These are phyloP conservation scores for Meta bourneti DNA, from an alignment of 2,888 invertebrate genomes.

Conservation along the genomic window DNA sequence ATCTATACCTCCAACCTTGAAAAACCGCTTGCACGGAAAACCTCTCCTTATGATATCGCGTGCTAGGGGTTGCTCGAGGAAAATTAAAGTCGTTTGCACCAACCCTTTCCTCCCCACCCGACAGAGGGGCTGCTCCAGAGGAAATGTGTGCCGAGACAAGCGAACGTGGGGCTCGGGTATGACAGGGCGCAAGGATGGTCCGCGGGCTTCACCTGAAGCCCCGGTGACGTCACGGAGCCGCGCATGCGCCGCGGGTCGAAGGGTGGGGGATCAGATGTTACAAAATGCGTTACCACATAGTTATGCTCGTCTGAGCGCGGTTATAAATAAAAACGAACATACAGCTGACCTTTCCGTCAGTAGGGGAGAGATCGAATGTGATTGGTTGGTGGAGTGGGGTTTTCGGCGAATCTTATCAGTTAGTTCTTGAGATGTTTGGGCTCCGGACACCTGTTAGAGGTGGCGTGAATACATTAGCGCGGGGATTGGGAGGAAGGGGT, in stretches of 20 bases:
- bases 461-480: too few relatives aligned
- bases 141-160: conserved; percentile 8
- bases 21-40: conserved; percentile 6
- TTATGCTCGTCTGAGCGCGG: neutral
- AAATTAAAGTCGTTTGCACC: conserved; percentile 8
- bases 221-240: conserved; percentile 54
- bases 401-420: too few relatives aligned
- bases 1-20: neutral
- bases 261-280: neutral
- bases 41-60: conserved; percentile 7
- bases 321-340: neutral
- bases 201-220: conserved; percentile 25
- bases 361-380: neutral
- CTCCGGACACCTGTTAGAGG: too few relatives aligned
- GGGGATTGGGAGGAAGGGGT: too few relatives aligned
- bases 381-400: too few relatives aligned
- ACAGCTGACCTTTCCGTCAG: neutral
- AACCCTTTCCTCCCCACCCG: conserved; percentile 18
- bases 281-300: neutral
- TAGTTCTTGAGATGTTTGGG: too few relatives aligned
- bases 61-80: conserved; percentile 13
- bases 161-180: conserved; percentile 14
- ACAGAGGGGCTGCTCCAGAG: neutral
- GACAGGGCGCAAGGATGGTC: conserved; percentile 12
- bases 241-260: conserved; percentile 21